These are phyloP conservation scores for Protobothrops flavoviridis DNA, from an alignment of 2,113 vertebrate genomes.

Conservation along the genomic window DNA sequence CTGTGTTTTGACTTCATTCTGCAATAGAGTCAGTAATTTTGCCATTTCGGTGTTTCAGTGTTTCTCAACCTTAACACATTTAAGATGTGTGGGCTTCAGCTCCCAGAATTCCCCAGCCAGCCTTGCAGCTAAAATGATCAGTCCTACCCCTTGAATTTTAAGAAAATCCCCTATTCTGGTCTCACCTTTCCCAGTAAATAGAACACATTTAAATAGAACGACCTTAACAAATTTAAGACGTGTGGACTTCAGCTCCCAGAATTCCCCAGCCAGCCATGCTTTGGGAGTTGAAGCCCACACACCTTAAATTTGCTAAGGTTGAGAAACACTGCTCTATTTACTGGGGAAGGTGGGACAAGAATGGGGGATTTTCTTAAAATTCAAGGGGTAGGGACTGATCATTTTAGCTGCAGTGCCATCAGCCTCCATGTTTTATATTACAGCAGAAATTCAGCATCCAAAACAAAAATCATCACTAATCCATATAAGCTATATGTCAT, in stretches of 20 bases:
- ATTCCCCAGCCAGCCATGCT: neutral
- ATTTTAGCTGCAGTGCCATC: neutral
- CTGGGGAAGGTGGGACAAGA: neutral
- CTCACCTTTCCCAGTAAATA: neutral
- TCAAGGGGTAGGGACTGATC: neutral
- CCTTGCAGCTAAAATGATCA: neutral
- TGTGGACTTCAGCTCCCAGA: neutral
- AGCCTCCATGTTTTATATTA: neutral
- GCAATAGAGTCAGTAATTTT: constrained; percentile 6
- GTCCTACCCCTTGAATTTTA: neutral
- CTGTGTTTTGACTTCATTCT: constrained; percentile 68
- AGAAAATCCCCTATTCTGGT: neutral
- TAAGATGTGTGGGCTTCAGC: neutral
- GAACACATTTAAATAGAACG: neutral
- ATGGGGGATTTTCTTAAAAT: neutral
- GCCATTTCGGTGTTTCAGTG: fast-evolving
- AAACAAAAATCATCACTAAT: neutral
- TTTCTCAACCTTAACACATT: neutral
- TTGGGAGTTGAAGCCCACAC: neutral
- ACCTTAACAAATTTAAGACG: neutral
- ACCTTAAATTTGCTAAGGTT: neutral
- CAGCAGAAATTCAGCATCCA: neutral
- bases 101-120: neutral
- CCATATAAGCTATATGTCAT: neutral
- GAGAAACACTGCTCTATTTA: neutral